Percentiles rank a stretch among this genome's conserved stretches.
phyloP scores from a whole-genome alignment of 2,888 invertebrate genomes.

The Meganola albula region DNA sequence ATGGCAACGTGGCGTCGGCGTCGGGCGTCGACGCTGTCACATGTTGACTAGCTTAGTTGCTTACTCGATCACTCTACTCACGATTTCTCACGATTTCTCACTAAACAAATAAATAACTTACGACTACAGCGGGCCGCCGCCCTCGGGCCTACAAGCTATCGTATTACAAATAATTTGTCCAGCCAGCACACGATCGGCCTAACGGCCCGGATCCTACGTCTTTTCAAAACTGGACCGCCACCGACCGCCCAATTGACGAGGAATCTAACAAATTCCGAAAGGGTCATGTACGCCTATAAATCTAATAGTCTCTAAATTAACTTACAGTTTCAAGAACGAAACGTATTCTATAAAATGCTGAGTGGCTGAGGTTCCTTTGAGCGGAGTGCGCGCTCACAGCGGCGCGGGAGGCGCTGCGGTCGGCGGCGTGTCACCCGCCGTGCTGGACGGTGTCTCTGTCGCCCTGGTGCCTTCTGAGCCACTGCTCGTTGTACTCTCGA shows the following conservation, averaged over 20 bases:
- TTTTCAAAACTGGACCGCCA: constrained; percentile 32
- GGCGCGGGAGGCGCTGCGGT: constrained; percentile 7
- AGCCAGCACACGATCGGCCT: constrained; percentile 57
- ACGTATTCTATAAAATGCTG: constrained; percentile 71
- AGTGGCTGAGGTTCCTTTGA: constrained; percentile 59
- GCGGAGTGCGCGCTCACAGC: constrained; percentile 25
- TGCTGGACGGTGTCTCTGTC: not conserved
- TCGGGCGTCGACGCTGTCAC: constrained; percentile 42
- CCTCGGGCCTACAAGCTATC: constrained; percentile 38
- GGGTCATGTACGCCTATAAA: constrained; percentile 45
- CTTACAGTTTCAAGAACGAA: constrained; percentile 70
- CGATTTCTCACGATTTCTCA: constrained; percentile 62
- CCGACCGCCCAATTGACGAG: constrained; percentile 44
- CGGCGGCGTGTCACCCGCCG: not conserved
- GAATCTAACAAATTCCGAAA: constrained; percentile 35
- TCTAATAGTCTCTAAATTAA: constrained; percentile 69
- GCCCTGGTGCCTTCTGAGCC: no score
- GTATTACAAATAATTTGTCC: constrained; percentile 71
- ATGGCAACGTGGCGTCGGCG: constrained; percentile 62
- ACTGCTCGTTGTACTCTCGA: constrained; percentile 31
- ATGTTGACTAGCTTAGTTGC: constrained; percentile 72
- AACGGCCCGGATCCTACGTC: constrained; percentile 42
- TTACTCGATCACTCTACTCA: constrained; percentile 58
- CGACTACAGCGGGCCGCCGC: constrained; percentile 44
- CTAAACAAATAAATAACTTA: constrained; percentile 75